A percentile compares a stretch with the other conserved stretches of the same genome.
phyloP scores from a whole-genome alignment of 2,113 vertebrate species.

The Notarius quadriscutis region DNA sequence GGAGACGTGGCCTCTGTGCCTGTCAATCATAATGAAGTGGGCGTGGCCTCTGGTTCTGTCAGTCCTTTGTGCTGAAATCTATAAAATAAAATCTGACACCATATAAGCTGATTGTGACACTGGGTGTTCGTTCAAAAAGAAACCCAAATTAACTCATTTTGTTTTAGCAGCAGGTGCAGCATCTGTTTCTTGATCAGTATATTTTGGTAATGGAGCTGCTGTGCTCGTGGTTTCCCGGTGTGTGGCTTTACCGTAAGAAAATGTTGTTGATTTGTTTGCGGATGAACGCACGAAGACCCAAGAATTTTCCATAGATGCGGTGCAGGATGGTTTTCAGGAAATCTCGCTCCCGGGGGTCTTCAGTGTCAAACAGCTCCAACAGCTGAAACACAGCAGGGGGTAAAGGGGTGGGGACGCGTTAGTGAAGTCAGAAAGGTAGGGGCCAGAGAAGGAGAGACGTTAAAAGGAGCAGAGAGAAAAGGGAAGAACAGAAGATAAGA shows the following conservation, averaged over 20 bases:
- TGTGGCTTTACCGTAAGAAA: conserved; percentile 84
- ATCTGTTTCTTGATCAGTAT: neutral
- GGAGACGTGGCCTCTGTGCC: neutral
- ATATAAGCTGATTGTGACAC: neutral
- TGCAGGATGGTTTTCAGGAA: conserved; percentile 97
- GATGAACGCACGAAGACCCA: conserved; percentile 95
- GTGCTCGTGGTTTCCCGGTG: neutral
- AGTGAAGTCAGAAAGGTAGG: neutral
- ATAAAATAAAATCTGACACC: neutral
- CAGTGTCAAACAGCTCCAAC: conserved; percentile 95
- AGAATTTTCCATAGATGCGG: conserved; percentile 96
- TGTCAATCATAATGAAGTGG: neutral
- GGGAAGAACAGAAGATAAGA: neutral
- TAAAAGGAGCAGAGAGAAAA: neutral
- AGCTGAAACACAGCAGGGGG: conserved; percentile 75
- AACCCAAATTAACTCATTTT: neutral
- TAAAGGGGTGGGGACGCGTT: neutral
- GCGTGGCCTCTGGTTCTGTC: neutral
- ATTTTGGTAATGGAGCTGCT: neutral
- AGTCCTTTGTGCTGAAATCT: neutral
- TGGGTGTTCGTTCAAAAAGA: neutral
- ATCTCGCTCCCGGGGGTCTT: conserved; percentile 96
- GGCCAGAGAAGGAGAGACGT: neutral
- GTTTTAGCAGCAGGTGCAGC: neutral
- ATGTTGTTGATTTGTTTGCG: conserved; percentile 99